phyloP scores from a whole-genome alignment of 2,888 invertebrate species.

The Rhagonycha lutea region DNA sequence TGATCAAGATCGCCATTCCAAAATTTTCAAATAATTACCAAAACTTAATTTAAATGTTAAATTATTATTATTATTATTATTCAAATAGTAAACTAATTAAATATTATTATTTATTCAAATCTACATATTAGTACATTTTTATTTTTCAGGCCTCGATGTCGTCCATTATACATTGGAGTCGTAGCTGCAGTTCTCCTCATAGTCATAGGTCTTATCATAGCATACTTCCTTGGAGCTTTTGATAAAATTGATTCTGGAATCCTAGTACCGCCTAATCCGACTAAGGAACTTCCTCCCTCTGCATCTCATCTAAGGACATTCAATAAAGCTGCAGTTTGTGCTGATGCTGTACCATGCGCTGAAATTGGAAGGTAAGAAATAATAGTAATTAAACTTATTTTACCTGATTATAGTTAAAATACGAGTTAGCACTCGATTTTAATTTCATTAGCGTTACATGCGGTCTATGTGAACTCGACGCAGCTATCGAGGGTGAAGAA shows the following conservation, averaged over 20 bases:
- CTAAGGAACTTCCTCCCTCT: conserved; percentile 65
- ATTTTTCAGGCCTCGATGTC: conserved; percentile 37
- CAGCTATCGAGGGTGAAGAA: no score
- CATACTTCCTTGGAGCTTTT: conserved; percentile 40
- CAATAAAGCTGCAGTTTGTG: conserved; percentile 73
- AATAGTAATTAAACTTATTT: background rate
- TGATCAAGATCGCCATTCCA: no score
- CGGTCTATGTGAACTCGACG: no score
- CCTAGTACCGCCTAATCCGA: conserved; percentile 68
- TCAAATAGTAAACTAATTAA: no score
- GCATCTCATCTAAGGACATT: conserved; percentile 69
- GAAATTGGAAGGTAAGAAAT: conserved; percentile 73
- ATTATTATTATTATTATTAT: no score
- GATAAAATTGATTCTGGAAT: conserved; percentile 34
- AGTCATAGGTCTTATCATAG: conserved; percentile 34
- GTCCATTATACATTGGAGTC: conserved; percentile 28
- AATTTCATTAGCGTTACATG: no score
- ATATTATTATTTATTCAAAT: background rate
- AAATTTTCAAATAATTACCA: no score
- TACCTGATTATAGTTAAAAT: no score
- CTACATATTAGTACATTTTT: background rate
- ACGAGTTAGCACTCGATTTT: no score
- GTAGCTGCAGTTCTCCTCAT: conserved; percentile 35
- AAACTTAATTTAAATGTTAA: no score
- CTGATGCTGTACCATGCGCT: conserved; percentile 78